Percentiles rank a stretch among this genome's conserved stretches.
phyloP scores from a whole-genome alignment of 2,888 invertebrate species.

The Drosophila lutescens region DNA sequence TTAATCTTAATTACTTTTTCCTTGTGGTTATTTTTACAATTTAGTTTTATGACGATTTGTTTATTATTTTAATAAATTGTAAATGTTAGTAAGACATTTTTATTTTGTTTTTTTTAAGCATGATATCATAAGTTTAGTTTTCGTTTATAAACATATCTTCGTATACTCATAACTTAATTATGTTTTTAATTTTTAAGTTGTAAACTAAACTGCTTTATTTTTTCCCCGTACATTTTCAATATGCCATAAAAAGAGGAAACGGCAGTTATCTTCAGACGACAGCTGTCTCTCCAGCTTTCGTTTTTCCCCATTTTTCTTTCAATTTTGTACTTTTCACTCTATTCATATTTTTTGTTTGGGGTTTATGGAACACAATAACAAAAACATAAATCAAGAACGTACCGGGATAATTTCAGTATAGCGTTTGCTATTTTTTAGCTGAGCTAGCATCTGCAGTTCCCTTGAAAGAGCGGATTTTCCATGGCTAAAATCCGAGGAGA shows the following conservation, averaged over 20 bases:
- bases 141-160: too few species aligned
- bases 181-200: not conserved
- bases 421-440: conserved; percentile 32
- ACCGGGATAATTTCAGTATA: conserved; percentile 59
- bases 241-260: conserved; percentile 3
- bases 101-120: not conserved
- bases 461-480: conserved; percentile 26
- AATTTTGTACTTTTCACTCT: conserved; percentile 27
- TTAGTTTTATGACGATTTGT: rapidly evolving
- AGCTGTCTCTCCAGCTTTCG: conserved; percentile 29
- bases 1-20: too few species aligned
- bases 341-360: conserved; percentile 25
- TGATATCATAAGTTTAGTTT: too few species aligned
- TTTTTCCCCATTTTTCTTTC: conserved; percentile 26
- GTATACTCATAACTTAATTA: not conserved
- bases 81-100: not conserved
- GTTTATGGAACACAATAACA: conserved; percentile 75
- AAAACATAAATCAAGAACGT: conserved; percentile 69
- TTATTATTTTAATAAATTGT: not conserved
- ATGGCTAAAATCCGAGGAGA: conserved; percentile 23
- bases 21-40: not conserved
- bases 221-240: not conserved
- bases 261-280: conserved; percentile 53
- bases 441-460: conserved; percentile 30
- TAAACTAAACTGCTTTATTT: not conserved